These are phyloP conservation scores for Teleogryllus oceanicus DNA, from an alignment of 2,888 invertebrate species.

Conservation along the genomic window DNA sequence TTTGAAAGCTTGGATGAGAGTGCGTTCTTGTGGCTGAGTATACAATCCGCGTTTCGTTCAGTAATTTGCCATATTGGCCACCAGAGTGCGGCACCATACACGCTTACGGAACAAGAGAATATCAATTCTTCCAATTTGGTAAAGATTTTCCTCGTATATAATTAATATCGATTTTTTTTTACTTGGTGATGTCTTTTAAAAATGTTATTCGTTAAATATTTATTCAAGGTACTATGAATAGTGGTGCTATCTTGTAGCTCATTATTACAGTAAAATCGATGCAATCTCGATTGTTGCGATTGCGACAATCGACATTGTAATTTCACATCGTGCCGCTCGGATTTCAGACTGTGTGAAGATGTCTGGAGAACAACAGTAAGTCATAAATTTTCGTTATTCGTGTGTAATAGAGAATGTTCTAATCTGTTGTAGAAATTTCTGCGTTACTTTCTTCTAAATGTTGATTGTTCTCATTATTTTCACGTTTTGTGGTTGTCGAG, in stretches of 20 bases:
- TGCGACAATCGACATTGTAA: constrained; percentile 32
- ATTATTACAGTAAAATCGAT: constrained; percentile 18
- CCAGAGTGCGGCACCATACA: too few relatives aligned
- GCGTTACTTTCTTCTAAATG: background rate
- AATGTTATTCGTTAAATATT: background rate
- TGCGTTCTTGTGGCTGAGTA: background rate
- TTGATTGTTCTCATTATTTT: background rate
- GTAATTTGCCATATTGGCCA: too few relatives aligned
- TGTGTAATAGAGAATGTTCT: background rate
- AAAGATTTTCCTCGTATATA: background rate
- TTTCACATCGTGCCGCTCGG: constrained; percentile 25
- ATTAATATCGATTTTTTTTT: too few relatives aligned
- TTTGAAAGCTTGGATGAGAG: background rate
- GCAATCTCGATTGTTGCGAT: constrained; percentile 23
- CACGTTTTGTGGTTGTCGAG: constrained; percentile 19
- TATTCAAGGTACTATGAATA: background rate
- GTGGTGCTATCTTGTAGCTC: constrained; percentile 1
- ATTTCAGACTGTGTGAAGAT: constrained; percentile 27
- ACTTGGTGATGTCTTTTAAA: background rate
- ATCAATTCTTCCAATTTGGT: background rate
- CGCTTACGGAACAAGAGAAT: background rate
- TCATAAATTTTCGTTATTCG: constrained; percentile 12
- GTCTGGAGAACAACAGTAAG: constrained; percentile 32
- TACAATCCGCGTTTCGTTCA: too few relatives aligned
- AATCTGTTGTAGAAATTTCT: background rate